Conservation (phyloP, 2,888 invertebrate genomes). For the Amiota communis region DNA sequence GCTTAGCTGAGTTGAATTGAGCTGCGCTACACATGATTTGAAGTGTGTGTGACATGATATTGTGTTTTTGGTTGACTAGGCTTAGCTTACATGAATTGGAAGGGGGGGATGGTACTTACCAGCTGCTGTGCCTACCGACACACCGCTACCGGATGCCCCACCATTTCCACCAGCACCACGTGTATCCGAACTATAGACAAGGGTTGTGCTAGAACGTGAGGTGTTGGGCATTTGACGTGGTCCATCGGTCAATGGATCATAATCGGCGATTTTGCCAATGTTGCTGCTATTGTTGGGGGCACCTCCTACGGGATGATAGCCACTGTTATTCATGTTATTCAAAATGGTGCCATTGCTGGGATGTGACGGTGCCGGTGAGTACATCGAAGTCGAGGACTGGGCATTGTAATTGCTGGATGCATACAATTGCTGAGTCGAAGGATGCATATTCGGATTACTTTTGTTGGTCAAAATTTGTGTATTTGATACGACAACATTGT, state of each 20-base stretch:
- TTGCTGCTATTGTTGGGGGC: slow-evolving; percentile 56
- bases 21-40: neutral
- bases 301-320: slow-evolving; percentile 10
- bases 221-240: slow-evolving; percentile 82
- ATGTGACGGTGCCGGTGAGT: slow-evolving; percentile 37
- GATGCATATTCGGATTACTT: slow-evolving; percentile 47
- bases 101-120: neutral
- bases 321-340: slow-evolving; percentile 25
- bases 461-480: slow-evolving; percentile 33
- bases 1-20: slow-evolving; percentile 12
- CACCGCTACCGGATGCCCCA: neutral
- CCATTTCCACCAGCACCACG: slow-evolving; percentile 77
- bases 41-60: neutral
- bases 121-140: neutral
- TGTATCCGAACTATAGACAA: slow-evolving; percentile 86
- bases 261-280: slow-evolving; percentile 86
- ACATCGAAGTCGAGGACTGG: slow-evolving; percentile 56
- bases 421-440: slow-evolving; percentile 58
- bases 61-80: neutral
- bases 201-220: slow-evolving; percentile 84
- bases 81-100: neutral
- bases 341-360: slow-evolving; percentile 49
- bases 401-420: slow-evolving; percentile 59
- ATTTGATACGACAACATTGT: slow-evolving; percentile 36
- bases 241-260: slow-evolving; percentile 84